Evolutionary conservation across 2,888 invertebrate genomes (phyloP), one percentile per base, ranked within the genome.

Genomic region (Coenonympha arcania): DNA sequence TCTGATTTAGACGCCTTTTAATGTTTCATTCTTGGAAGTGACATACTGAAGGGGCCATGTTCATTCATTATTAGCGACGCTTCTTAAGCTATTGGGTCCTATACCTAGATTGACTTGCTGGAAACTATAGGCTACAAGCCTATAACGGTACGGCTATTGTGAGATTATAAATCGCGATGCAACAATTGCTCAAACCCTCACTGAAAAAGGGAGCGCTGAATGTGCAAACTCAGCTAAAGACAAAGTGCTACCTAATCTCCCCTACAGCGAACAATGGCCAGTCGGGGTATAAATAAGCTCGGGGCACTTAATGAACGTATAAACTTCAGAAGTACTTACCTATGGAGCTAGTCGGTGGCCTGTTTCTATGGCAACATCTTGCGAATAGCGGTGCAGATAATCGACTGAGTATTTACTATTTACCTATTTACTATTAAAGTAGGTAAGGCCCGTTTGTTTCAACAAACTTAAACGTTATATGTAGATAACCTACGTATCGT

Each of bases 251-350:
- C 69, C 74, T 78, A 76, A 78, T 77, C 69, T 71, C 71, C 73
- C 72, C 73, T 64, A 66, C 68, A 65, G 71, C 65, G 58, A 68
- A 79, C 77, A 80, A 81, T 72, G 68, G 73, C 74, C 74, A 65
- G 62, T 66, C 73, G 78, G 75, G 79, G 76, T 76, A 79, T 81
- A 81, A 82, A 79, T 79, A 82, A 76, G 69, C 71, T 67, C 73
- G 69, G 68, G 73, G 71, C 79, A 76, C 79, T 82, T 82, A 82
- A 81, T 81, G 80, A 80, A 81, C 79, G 79, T 77, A 78, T 79
- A 78, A 76, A 81, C 75, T 71, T 72, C 69, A 75, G 76, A 71
- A 69, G 73, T 73, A 69, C 69, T 5, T 34, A 34, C 18, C 37
- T 24, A 37, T 22, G 69, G 63, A 55, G 55, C 64, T 57, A 57